Evolutionary conservation across 64 coral and sea anemone species (phyloP), one percentile per base, ranked within the genome.

Genomic region (Pocillopora damicornis): DNA sequence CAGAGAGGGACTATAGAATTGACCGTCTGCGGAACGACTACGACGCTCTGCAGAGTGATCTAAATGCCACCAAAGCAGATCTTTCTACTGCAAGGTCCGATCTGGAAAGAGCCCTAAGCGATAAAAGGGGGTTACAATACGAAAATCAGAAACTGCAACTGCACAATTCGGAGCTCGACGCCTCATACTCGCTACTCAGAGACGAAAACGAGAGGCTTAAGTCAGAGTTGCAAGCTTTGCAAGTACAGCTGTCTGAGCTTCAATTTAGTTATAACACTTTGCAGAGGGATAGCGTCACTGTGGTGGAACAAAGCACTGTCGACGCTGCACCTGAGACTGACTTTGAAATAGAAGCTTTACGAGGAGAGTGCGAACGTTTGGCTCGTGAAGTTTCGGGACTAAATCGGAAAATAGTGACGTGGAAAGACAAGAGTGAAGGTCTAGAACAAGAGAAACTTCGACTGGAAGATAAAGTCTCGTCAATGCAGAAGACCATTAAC

Each of bases 181-280:
- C 93, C 16, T 93, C 92, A 15, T 80, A 79, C 45, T 63, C 83
- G 23, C 71, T 99, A 6, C 79, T 99, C 0, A 61, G 89, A 79
- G 93, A 99, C 65, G 97, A 99, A 88, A 99, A 92, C 62, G 93
- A 99, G 20, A 80, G 85, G 9, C 69, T 99, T 2, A 92, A 82
- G 22, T 75, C 78, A 23, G 93, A 95, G 34, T 36, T 99, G 16
- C 63, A 90, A 16, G 89, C 71, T 51, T 13, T 88, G 1, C 86
- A 95, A 63, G 81, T 83, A 35, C 88, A 99, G 63, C 85, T 99
- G 1, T 78, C 83, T 11, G 97, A 99, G 45, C 88, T 95, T 20
- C 88, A 89, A 20, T n/a, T 80, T 30, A 63, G 79, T 51, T 87
- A 83, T 68, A 87, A 91, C 35, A 68, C 60, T 13, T 16, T 95